Base-by-base conservation (phyloP, 2,888 invertebrate genomes). In the Drosophila helvetica region DNA sequence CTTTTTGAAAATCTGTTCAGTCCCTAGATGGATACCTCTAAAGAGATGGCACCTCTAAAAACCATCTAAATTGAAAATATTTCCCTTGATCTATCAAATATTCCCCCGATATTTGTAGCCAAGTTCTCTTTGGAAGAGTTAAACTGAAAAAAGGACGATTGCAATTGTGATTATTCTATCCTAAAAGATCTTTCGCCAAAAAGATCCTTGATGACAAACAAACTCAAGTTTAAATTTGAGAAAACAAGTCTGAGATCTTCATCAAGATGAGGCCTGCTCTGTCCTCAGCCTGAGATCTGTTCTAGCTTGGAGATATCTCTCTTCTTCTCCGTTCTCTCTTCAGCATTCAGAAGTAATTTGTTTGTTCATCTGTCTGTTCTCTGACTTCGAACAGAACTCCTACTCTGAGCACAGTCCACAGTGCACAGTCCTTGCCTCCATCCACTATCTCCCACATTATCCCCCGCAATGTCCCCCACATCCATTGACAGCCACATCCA, bases 341-440 rank as follows among this genome's bases (percentile, higher is more conserved):
- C 63, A 51, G 38, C 64, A 46, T 51, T 45, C 50, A 62, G 62
- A 62, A 50, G 62, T 63, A 63, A 63, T 63, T 64, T 63, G 63
- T 64, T 64, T 64, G 63, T 46, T 17, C 38, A 51, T n/a, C 63
- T 51, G 63, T 51, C 63, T 64, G 45, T n/a, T 45, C 64, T 63
- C 15, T 50, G 22, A 43, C 30, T 43, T n/a, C 33, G 50, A 48
- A 48, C 33, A 48, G 19, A 30, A 7, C 30, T 48, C n/a, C 48
- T 30, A 30, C 7, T 50, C 27, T 50, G 33, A 22, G 42, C 6
- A 12, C 42, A 2, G 17, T 48, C 25, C 50, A 7, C 38, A 7
- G 7, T 33, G 42, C 15, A 22, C 43, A 27, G 63, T 51, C 50
- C 22, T 46, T n/a, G 15, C 47, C 19, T 47, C 15, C 50, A 10